These are phyloP conservation scores for Drosophila paranaensis DNA, from an alignment of 2,888 invertebrate species.

Conservation along the genomic window DNA sequence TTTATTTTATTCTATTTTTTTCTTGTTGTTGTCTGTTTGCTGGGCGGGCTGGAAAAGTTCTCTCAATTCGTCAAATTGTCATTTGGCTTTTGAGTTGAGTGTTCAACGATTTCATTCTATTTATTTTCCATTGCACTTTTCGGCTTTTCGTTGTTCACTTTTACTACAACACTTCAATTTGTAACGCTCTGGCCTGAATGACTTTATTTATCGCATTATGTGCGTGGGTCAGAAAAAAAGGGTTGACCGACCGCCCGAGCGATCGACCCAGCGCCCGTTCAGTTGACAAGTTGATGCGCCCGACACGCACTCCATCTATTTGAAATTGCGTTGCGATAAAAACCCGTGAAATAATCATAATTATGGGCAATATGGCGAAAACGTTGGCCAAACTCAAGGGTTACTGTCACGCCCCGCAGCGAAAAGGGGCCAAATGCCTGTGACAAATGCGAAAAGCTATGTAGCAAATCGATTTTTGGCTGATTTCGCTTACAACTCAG, in stretches of 20 bases:
- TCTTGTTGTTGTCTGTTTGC: neutral
- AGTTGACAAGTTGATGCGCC: slow-evolving; percentile 54
- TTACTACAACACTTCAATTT: slow-evolving; percentile 64
- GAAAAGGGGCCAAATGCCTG: slow-evolving; percentile 1
- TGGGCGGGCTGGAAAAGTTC: slow-evolving; percentile 50
- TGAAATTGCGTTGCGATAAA: slow-evolving; percentile 35
- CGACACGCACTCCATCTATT: slow-evolving; percentile 38
- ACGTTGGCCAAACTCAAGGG: slow-evolving; percentile 25
- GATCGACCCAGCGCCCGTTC: slow-evolving; percentile 4
- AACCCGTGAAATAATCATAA: slow-evolving; percentile 58
- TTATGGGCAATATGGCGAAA: slow-evolving; percentile 37
- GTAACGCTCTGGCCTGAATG: slow-evolving; percentile 49
- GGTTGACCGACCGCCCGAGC: slow-evolving; percentile 38
- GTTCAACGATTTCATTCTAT: slow-evolving; percentile 74
- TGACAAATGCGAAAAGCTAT: slow-evolving; percentile 31
- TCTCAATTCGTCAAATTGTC: slow-evolving; percentile 65
- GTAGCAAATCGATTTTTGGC: slow-evolving; percentile 15
- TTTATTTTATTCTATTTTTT: slow-evolving; percentile 12
- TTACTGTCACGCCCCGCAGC: slow-evolving; percentile 10
- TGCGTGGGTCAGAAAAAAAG: slow-evolving; percentile 53
- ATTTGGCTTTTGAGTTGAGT: slow-evolving; percentile 55
- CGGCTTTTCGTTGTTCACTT: slow-evolving; percentile 54
- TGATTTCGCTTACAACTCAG: slow-evolving; percentile 13
- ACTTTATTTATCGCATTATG: slow-evolving; percentile 67
- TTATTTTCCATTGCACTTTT: slow-evolving; percentile 67